These are phyloP conservation scores for Labeo catla DNA, from an alignment of 2,113 vertebrate species.

Conservation along the genomic window DNA sequence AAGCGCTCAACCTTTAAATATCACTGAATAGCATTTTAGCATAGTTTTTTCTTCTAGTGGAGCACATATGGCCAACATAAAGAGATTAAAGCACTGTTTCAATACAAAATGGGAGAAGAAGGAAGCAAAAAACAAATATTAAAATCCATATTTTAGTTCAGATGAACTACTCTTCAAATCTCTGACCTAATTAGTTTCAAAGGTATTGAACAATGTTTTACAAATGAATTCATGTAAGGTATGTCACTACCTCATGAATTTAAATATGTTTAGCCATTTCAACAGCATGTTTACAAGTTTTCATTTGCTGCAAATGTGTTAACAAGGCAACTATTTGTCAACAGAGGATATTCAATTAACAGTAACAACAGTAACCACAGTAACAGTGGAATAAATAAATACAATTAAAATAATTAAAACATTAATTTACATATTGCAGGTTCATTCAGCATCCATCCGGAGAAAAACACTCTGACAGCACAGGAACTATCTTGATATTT, in stretches of 20 bases:
- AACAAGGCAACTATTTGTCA: slow-evolving; percentile 15
- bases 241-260: neutral
- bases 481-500: neutral
- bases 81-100: neutral
- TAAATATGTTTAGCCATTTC: neutral
- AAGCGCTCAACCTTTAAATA: neutral
- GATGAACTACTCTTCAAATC: neutral
- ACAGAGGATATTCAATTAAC: slow-evolving; percentile 5
- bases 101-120: neutral
- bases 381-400: slow-evolving; percentile 10
- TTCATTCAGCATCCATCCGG: neutral
- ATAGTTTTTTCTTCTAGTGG: neutral
- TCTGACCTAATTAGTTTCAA: neutral
- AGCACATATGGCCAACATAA: neutral
- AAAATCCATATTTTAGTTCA: neutral
- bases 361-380: neutral
- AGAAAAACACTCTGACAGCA: neutral
- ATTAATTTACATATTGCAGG: slow-evolving; percentile 5
- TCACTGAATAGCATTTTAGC: neutral
- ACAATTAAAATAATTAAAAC: neutral
- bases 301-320: slow-evolving; percentile 20
- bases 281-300: slow-evolving; percentile 32
- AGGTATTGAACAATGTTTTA: neutral
- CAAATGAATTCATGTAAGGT: neutral
- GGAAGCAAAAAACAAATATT: too few relatives aligned